These are phyloP conservation scores for Dinothrombium tinctorium DNA, from an alignment of 1,140 invertebrate species.

Conservation along the genomic window DNA sequence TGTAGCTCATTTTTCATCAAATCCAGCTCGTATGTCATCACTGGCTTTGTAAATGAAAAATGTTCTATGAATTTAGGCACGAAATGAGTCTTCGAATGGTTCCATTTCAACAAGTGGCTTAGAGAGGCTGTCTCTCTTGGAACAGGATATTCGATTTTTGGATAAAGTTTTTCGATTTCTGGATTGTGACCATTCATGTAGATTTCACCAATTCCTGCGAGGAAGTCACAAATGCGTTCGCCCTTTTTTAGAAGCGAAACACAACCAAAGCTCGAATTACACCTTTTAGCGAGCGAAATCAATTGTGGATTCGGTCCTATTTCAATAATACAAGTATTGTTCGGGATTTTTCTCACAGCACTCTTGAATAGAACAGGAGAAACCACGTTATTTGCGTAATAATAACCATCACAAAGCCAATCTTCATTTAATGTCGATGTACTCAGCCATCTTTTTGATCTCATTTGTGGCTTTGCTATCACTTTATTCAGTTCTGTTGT, in stretches of 20 bases:
- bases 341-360: conserved; percentile 50
- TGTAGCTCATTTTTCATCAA: conserved; percentile 37
- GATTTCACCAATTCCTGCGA: conserved; percentile 44
- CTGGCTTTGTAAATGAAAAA: conserved; percentile 22
- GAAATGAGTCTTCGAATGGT: conserved; percentile 52
- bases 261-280: conserved; percentile 52
- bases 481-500: conserved; percentile 46
- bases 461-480: conserved; percentile 45
- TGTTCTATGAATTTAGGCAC: conserved; percentile 36
- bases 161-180: conserved; percentile 42
- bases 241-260: conserved; percentile 38
- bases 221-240: conserved; percentile 35
- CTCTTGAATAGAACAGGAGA: conserved; percentile 48
- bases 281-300: conserved; percentile 60
- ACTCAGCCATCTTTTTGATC: conserved; percentile 62
- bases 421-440: conserved; percentile 60
- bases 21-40: conserved; percentile 43
- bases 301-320: conserved; percentile 62
- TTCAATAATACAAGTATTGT: conserved; percentile 29
- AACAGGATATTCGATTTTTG: conserved; percentile 51
- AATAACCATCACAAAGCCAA: conserved; percentile 32
- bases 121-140: conserved; percentile 63
- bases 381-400: conserved; percentile 81
- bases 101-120: conserved; percentile 59
- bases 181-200: conserved; percentile 55